Evolutionary conservation across 2,888 invertebrate genomes (phyloP), one percentile per base, ranked within the genome.

Genomic region (Hydropsyche betteni): DNA sequence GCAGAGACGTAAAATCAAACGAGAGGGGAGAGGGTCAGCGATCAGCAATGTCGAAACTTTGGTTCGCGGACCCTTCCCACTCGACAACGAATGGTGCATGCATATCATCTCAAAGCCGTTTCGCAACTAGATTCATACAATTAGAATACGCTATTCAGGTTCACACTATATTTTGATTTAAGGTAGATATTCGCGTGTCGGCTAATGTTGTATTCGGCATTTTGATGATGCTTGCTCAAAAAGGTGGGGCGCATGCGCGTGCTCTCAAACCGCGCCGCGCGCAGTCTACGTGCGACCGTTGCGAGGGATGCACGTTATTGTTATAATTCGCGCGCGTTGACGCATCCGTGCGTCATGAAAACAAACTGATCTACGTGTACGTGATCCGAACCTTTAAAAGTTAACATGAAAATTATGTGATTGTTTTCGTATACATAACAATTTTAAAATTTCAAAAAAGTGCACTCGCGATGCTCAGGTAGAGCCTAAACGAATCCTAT

Each of bases 201-300:
- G 1, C 24, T 44, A 4, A 44, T 44, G 4, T 44, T 8, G 44
- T 24, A 44, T 44, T 44, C 10, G 44, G 44, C 10, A 44, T 44
- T 6, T 6, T 44, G 44, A 10, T 44, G 44, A 8, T 4, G 44
- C 6, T 24, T 24, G 24, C 24, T 24, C 24, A 10, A 44, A 44
- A 44, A 6, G 44, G 44, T 44, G 86, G 80, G 84, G 85, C 87
- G 86, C 87, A 87, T 87, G 88, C 87, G 88, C 85, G 81, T 81
- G 80, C 82, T 82, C 74, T 74, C 83, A 83, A 84, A 83, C 85
- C 84, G 85, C 86, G 84, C 84, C 85, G 84, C 84, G 84, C 83
- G 85, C 80, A 87, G 87, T 87, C 85, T 84, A 84, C 76, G 78
- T 81, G 50, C 75, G 69, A 34, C 8, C 34, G 34, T 64, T 72